Percentiles rank a stretch among this genome's conserved stretches.
Conservation (phyloP, 2,888 invertebrate species). For the Cheilosia urbana region DNA sequence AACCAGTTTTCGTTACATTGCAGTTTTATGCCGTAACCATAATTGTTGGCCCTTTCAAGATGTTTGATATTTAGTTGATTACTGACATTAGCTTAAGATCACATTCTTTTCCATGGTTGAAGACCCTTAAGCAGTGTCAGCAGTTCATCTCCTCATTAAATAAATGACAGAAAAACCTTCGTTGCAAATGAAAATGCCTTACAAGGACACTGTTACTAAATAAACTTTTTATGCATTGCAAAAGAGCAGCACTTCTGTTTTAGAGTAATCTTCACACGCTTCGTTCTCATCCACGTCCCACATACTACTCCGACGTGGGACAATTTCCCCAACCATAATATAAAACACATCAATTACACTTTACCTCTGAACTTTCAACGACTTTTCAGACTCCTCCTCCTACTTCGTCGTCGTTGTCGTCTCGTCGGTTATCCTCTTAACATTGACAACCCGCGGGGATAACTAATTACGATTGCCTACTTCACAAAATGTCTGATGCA, state of each 20-base stretch:
- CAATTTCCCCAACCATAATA: slow-evolving; percentile 58
- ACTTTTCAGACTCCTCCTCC: background rate
- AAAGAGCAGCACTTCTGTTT: background rate
- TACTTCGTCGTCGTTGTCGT: background rate
- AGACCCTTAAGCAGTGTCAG: too few species aligned
- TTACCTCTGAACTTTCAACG: slow-evolving; percentile 70
- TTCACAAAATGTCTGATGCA: slow-evolving; percentile 57
- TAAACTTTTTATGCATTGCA: background rate
- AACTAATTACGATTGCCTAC: slow-evolving; percentile 73
- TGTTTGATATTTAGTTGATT: too few species aligned
- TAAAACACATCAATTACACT: slow-evolving; percentile 69
- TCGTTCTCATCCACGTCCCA: slow-evolving; percentile 5
- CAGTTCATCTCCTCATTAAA: too few species aligned
- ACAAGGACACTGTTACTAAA: too few species aligned
- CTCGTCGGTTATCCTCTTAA: slow-evolving; percentile 32
- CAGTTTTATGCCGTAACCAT: too few species aligned
- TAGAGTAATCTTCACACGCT: slow-evolving; percentile 17
- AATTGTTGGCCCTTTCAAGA: too few species aligned
- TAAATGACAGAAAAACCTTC: too few species aligned
- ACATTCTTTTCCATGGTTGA: too few species aligned
- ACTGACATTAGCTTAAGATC: too few species aligned
- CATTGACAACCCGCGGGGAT: slow-evolving; percentile 67
- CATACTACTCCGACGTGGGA: slow-evolving; percentile 35
- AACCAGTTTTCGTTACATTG: too few species aligned
- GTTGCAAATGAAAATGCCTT: too few species aligned